Evolutionary conservation across 2,888 invertebrate genomes (phyloP), one percentile per base, ranked within the genome.

Genomic region (Chironomus riparius): DNA sequence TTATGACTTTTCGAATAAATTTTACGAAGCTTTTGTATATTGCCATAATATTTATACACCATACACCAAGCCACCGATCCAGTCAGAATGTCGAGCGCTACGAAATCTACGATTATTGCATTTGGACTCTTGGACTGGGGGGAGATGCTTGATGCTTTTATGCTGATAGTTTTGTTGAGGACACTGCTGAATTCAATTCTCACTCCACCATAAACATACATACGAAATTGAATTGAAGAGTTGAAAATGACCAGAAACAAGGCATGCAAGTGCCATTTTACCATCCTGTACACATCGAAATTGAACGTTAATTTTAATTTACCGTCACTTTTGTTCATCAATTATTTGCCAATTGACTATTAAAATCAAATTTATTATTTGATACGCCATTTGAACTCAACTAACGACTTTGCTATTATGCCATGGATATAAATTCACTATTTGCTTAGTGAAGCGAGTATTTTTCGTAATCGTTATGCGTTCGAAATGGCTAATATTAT

Each of bases 311-410:
- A 56, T 71, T 71, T 71, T 71, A 71, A 71, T 71, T 71, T 50
- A 71, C 21, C 47, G 13, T 65, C 65, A 38, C 56, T 62, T 56
- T 73, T 62, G 62, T 62, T 73, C 72, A 73, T 73, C 72, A 73
- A 73, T 73, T 73, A 73, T 73, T 73, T 73, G 72, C 72, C 61
- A 73, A 73, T 62, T 62, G 72, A 62, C 72, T 47, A 73, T 73
- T 73, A 73, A 73, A 73, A 61, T 62, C 72, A 62, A 73, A 73
- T 73, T 73, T 73, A 73, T 73, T 38, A 18, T 21, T 62, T 47
- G 47, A 56, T 73, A 38, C 13, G 61, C 72, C 72, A 73, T 73
- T 73, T 73, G 38, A 61, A 18, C 62, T 62, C 18, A 12, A 21
- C 61, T 15, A 56, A 22, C 61, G 56, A 71, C 61, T 18, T 62